A percentile compares a stretch with the other conserved stretches of the same genome.
phyloP scores from a whole-genome alignment of 2,797 vertebrate genomes.

The Phalloptychus januarius region DNA sequence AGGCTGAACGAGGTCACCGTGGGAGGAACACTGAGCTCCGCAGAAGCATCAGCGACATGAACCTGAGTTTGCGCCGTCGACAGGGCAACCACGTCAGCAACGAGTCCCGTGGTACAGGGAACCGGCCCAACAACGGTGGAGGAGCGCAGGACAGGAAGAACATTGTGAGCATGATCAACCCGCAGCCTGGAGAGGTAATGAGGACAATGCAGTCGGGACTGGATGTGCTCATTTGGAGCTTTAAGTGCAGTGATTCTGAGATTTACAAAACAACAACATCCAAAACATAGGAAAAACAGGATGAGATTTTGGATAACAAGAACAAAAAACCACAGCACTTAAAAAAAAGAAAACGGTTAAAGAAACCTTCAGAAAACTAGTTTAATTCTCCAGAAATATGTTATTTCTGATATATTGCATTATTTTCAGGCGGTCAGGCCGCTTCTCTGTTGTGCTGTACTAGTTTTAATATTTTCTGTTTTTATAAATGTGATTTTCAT shows the following conservation, averaged over 20 bases:
- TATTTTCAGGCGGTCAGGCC: not conserved
- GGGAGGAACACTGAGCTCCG: conserved; percentile 87
- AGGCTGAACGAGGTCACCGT: conserved; percentile 82
- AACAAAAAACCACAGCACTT: not conserved
- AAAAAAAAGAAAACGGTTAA: not conserved
- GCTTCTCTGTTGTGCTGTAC: not conserved
- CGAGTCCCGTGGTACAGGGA: conserved; percentile 61
- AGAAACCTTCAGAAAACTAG: not conserved
- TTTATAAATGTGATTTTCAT: not conserved
- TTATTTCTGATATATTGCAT: not conserved
- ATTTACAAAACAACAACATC: conserved; percentile 5
- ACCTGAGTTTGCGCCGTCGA: conserved; percentile 87
- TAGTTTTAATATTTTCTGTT: not conserved
- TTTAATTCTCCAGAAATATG: not conserved
- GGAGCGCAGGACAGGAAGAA: conserved; percentile 83
- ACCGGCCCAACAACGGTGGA: conserved; percentile 56
- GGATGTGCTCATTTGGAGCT: not conserved
- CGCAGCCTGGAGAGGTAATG: conserved; percentile 78
- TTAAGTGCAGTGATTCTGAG: not conserved
- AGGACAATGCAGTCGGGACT: conserved; percentile 9
- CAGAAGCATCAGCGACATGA: conserved; percentile 93
- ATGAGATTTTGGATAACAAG: conserved; percentile 9
- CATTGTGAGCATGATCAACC: conserved; percentile 88
- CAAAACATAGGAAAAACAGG: conserved; percentile 4
- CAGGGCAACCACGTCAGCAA: conserved; percentile 79